Conservation (phyloP, 2,113 vertebrate species). For the Deroptyus accipitrinus region DNA sequence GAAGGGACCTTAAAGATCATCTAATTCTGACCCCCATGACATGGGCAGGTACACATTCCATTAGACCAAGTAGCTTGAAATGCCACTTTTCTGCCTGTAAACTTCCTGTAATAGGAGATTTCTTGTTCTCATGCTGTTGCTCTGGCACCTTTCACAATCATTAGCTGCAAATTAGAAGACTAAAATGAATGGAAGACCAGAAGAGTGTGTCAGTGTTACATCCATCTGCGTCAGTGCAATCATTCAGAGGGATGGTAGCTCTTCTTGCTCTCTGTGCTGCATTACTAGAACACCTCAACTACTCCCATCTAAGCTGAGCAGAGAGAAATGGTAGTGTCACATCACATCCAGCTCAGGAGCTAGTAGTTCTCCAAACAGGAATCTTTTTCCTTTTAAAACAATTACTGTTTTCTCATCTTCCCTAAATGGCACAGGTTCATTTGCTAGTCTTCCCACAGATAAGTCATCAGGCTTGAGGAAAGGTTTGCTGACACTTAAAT, state of each 20-base stretch:
- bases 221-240: neutral
- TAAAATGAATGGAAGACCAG: neutral
- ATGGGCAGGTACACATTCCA: neutral
- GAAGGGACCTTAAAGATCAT: neutral
- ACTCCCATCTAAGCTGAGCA: neutral
- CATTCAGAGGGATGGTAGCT: neutral
- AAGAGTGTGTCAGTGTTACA: neutral
- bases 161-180: neutral
- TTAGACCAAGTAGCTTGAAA: neutral
- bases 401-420: neutral
- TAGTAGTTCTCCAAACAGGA: neutral
- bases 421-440: neutral
- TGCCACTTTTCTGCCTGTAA: neutral
- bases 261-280: neutral
- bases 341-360: neutral
- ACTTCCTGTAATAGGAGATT: neutral
- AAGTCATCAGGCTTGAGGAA: neutral
- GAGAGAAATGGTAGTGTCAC: neutral
- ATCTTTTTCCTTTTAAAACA: neutral
- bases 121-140: neutral
- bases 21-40: neutral
- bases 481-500: neutral
- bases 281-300: neutral
- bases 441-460: neutral
- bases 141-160: neutral